Base-by-base conservation (phyloP, 1,140 invertebrate species). In the Meteorus sp. region DNA sequence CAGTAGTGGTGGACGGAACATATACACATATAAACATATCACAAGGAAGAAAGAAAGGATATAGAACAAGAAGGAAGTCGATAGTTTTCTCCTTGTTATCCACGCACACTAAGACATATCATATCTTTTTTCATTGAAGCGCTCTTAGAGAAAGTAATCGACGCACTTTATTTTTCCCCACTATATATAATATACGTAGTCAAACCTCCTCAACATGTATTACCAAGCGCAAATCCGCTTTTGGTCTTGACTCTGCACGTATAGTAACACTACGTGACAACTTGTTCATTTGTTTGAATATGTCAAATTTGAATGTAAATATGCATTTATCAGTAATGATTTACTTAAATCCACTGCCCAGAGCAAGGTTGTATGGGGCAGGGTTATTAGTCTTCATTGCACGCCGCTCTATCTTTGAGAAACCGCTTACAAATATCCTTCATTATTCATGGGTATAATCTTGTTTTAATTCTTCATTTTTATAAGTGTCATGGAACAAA, bases 71-170 rank as follows among this genome's bases (percentile, higher is more conserved):
- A 48, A 51, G 33, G 37, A 51, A 50, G 25, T 47, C n/a, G 50
- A 57, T 60, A 60, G 29, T 55, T 63, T 63, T 35, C 52, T 56
- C 56, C 44, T 56, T 37, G 41, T 52, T 45, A 2, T 31, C 8
- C 19, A 23, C 47, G 48, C 56, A 53, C 59, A 13, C 35, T 3
- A 5, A 52, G 9, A 22, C n/a, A 20, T 13, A 52, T 20, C 25
- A 11, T 52, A 31, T 52, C 50, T 52, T 35, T 9, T 8, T 45
- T 11, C 13, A 11, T n/a, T 19, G 9, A 23, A 4, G 22, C 22
- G 25, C 35, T n/a, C n/a, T n/a, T 41, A 67, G 76, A 75, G 77
- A 79, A 79, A 79, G 77, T 77, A 70, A 78, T 76, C 73, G 69
- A 65, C 19, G 44, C 53, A 39, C 29, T 33, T 6, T 5, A 8